Evolutionary conservation across 53 echinoderm and acorn worm genomes (phyloP).

Genomic region (Astropecten irregularis): DNA sequence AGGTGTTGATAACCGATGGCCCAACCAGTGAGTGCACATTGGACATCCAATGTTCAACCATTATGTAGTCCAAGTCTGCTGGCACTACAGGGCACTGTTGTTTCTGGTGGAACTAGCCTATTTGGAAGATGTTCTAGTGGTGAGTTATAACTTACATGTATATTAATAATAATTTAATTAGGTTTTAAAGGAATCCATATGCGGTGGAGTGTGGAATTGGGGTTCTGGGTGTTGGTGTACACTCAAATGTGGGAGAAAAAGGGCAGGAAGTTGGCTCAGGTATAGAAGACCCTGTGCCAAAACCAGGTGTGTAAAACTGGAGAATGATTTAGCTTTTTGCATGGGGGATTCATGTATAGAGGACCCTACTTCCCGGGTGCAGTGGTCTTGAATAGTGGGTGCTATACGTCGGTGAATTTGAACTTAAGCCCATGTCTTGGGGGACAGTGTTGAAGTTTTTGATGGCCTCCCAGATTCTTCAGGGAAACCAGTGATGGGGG

Average conservation of each 20-base stretch:
- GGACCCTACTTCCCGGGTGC: no score
- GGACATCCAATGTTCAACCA: constrained; percentile 29
- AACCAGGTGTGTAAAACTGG: no score
- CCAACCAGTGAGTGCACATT: constrained; percentile 16
- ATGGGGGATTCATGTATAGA: no score
- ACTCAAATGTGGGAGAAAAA: neutral
- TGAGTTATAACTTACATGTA: neutral
- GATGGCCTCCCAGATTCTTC: no score
- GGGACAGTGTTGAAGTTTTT: no score
- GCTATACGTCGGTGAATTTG: no score
- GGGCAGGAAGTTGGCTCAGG: neutral
- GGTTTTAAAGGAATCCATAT: neutral
- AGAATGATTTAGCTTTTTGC: no score
- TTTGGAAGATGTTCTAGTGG: constrained; percentile 40
- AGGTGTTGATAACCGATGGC: no score
- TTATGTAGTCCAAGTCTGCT: constrained; percentile 4
- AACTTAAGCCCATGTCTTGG: no score
- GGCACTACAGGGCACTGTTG: constrained; percentile 12
- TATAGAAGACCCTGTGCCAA: neutral
- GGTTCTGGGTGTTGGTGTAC: neutral
- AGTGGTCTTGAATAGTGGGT: no score
- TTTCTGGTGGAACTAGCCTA: constrained; percentile 1
- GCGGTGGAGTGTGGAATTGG: neutral
- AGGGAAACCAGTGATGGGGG: no score
- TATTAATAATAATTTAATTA: neutral